Evolutionary conservation across 2,888 invertebrate genomes (phyloP), one percentile per base, ranked within the genome.

Genomic region (Meiosimyza platycephala): DNA sequence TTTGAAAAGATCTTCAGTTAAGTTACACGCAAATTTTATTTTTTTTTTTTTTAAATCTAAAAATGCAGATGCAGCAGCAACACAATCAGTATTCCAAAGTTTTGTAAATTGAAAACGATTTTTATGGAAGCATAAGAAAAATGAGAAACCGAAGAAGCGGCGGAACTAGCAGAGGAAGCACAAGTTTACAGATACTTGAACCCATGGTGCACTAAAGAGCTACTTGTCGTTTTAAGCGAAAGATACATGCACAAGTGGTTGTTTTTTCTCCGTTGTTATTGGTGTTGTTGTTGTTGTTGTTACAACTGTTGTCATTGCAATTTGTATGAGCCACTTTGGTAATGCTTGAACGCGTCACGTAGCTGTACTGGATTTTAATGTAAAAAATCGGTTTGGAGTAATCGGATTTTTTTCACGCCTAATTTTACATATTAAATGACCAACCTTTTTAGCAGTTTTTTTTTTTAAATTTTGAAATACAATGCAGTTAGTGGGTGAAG

Each of bases 301-400:
- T 62, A 33, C 60, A 47, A 62, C 60, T 62, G 60, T 62, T 62
- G 60, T 47, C 60, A 62, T 62, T 62, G 60, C 60, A 62, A 62
- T 40, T 62, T 62, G 60, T 40, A 62, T 62, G 60, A 40, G 60
- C 60, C 33, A 62, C 60, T 62, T 62, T 62, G 60, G 60, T 33
- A 33, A 28, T 16, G 60, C 60, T 16, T n/a, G 40, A 22, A 62
- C 33, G 6, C 16, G 40, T 47, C 60, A 40, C 11, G 6, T n/a
- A 40, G 40, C 60, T 13, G 4, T 40, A 40, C 40, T 9, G 9
- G 0, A 6, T 7, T 6, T 40, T 6, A 40, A 6, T 6, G 40
- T 40, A 2, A 40, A 40, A 40, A 40, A 40, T 40, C 9, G 40
- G 1, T 28, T 40, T 9, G 0, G 40, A 40, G 40, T 2, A 40